Evolutionary conservation across 2,888 invertebrate genomes (phyloP).

Genomic region (Campopleginae sp.): DNA sequence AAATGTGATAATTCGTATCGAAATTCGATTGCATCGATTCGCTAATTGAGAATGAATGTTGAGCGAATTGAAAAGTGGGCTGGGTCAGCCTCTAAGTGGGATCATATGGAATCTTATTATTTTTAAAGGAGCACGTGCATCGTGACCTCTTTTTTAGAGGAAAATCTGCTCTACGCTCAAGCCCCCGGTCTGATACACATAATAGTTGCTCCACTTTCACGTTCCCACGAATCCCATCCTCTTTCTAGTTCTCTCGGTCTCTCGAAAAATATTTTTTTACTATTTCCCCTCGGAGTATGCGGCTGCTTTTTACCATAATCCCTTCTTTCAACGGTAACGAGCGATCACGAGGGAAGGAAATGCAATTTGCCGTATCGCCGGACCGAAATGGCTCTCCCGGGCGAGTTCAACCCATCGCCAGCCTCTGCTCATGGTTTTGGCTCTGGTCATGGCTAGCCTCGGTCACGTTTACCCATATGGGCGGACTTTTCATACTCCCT

Average conservation of each 20-base stretch:
- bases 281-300: constrained; percentile 37
- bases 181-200: constrained; percentile 28
- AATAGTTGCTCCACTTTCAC: constrained; percentile 53
- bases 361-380: constrained; percentile 74
- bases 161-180: constrained; percentile 37
- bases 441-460: constrained; percentile 62
- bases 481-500: neutral
- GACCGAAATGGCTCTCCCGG: constrained; percentile 72
- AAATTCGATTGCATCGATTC: neutral
- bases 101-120: neutral
- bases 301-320: constrained; percentile 71
- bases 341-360: constrained; percentile 74
- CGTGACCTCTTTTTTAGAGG: constrained; percentile 54
- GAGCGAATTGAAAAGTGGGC: neutral
- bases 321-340: constrained; percentile 74
- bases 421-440: constrained; percentile 59
- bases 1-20: neutral
- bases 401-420: constrained; percentile 36
- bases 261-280: constrained; percentile 52
- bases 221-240: constrained; percentile 34
- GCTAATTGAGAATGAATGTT: neutral
- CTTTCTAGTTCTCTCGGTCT: constrained; percentile 25
- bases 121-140: constrained; percentile 32
- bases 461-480: constrained; percentile 37
- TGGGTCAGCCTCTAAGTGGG: neutral